Conservation (phyloP, 2,113 vertebrate species). For the Columbina picui region DNA sequence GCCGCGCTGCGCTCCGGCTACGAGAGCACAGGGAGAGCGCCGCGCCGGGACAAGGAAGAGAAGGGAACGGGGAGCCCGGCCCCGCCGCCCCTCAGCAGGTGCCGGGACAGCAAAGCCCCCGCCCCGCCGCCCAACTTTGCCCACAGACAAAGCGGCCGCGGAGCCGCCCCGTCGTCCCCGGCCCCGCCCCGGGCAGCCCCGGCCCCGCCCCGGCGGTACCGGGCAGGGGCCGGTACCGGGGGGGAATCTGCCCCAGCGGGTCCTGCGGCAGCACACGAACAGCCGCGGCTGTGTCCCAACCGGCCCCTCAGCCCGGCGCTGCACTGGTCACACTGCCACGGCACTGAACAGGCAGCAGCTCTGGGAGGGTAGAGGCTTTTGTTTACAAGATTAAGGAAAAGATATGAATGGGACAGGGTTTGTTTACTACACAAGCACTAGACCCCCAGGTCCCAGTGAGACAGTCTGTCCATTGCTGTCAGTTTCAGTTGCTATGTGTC, state of each 20-base stretch:
- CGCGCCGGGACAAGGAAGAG: not conserved
- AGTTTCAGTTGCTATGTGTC: not conserved
- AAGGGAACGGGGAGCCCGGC: too few species aligned
- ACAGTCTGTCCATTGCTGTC: too few species aligned
- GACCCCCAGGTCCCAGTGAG: not conserved
- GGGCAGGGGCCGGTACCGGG: too few species aligned
- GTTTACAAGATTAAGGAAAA: accelerated
- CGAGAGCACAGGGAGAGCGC: not conserved
- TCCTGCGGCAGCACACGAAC: too few species aligned
- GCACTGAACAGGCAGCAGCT: accelerated
- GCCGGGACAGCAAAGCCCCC: not conserved
- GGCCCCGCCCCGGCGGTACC: not conserved
- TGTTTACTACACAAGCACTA: not conserved
- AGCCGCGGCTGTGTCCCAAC: too few species aligned
- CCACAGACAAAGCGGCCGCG: conserved; percentile 36
- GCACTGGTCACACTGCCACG: too few species aligned
- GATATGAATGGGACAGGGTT: accelerated
- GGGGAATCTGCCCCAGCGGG: too few species aligned
- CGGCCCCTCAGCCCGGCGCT: too few species aligned
- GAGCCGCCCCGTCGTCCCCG: too few species aligned
- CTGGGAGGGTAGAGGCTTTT: accelerated
- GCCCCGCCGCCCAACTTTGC: not conserved
- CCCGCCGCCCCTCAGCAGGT: not conserved
- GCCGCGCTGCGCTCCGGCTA: not conserved
- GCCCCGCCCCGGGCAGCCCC: not conserved